phyloP scores from a whole-genome alignment of 2,797 vertebrate genomes.

The Nasua narica region DNA sequence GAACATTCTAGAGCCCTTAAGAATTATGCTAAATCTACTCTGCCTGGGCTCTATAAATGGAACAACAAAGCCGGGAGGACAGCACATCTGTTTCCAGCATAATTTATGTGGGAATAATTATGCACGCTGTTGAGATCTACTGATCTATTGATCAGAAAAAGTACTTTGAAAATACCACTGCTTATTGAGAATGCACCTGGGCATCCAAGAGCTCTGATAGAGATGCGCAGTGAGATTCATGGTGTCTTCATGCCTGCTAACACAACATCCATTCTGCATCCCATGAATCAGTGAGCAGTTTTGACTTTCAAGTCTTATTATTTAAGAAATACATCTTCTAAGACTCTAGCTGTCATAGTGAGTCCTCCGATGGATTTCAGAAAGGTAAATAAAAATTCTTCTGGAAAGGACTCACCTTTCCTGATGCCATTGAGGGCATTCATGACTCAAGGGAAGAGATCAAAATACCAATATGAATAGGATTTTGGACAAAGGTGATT shows the following conservation, averaged over 20 bases:
- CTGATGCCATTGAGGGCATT: neutral
- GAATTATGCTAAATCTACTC: neutral
- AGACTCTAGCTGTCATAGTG: neutral
- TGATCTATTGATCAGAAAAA: neutral
- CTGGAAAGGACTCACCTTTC: neutral
- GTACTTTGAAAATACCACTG: neutral
- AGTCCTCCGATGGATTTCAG: neutral
- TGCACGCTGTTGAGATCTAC: neutral
- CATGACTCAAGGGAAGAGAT: neutral
- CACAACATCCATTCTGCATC: neutral
- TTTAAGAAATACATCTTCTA: neutral
- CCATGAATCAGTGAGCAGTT: neutral
- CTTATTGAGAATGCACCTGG: neutral
- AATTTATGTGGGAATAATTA: neutral
- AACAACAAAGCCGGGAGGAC: neutral
- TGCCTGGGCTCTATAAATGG: neutral
- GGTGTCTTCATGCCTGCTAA: neutral
- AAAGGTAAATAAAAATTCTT: neutral
- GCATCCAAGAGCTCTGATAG: neutral
- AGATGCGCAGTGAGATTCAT: neutral
- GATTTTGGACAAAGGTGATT: neutral
- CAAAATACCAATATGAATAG: neutral
- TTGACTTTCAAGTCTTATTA: neutral
- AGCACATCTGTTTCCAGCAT: neutral
- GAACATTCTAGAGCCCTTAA: neutral